Evolutionary conservation across 2,113 vertebrate species (phyloP), one percentile per base, ranked within the genome.

Genomic region (Apistogramma diplotaenia): DNA sequence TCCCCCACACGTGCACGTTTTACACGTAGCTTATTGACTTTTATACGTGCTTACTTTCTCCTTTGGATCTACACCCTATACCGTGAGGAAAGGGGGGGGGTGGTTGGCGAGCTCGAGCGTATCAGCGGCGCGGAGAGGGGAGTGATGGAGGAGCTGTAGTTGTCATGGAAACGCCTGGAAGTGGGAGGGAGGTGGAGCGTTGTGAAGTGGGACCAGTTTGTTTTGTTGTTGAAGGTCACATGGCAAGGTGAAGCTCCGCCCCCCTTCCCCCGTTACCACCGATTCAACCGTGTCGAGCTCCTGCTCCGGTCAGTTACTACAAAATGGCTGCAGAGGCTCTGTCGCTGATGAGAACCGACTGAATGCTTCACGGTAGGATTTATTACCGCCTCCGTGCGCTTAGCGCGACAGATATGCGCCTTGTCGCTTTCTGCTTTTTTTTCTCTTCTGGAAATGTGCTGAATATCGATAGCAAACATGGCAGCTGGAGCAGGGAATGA

Each of bases 241-340:
- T 96, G 94, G 85, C 85, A n/a, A 6, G 37, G 27, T 33, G 76
- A 86, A 83, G 89, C 91, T 93, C 96, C 96, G 73, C 91, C 96
- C 95, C 60, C 95, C 95, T 85, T 85, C 95, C 82, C 95, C 96
- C 94, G 95, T 96, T 94, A 94, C 94, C 94, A 95, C 94, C 92
- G 93, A 90, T 89, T 86, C 92, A 95, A 95, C 87, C 89, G 92
- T 89, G 83, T 94, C 88, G 89, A 90, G 90, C 94, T 91, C 79
- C 85, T 86, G 85, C 94, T 96, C 95, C 96, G 96, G 95, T 93
- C 96, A 98, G 95, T 97, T 96, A 96, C 94, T 95, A 97, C 96
- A 97, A 98, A 97, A 98, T 98, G 97, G 97, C 97, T 96, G 97
- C 96, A 96, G 85, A 89, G 88, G 95, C 95, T 95, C 95, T 95